Conservation (phyloP, 2,113 vertebrate species). For the Gnathonemus echidnorhynchus region DNA sequence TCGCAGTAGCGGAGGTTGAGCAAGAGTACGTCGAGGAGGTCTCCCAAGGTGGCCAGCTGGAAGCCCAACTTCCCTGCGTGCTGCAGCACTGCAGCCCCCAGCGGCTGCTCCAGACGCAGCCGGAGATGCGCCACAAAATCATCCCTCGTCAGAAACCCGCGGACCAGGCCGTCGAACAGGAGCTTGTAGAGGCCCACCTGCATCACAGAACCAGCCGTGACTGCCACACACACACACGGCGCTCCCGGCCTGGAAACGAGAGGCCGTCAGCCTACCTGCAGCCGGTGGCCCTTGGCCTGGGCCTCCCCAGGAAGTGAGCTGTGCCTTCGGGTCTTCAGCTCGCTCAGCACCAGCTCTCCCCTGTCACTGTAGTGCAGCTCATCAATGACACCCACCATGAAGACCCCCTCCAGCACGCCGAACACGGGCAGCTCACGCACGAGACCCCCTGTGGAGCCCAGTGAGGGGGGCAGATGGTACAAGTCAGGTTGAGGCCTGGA, state of each 20-base stretch:
- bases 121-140: constrained; percentile 45
- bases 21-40: constrained; percentile 55
- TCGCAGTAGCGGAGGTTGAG: constrained; percentile 50
- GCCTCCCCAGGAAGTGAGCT: constrained; percentile 34
- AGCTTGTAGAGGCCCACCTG: constrained; percentile 63
- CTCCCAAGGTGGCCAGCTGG: constrained; percentile 43
- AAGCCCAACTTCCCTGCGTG: constrained; percentile 45
- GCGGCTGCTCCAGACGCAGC: constrained; percentile 39
- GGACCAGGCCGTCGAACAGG: constrained; percentile 65
- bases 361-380: constrained; percentile 54
- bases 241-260: not conserved
- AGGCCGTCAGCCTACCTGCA: constrained; percentile 41
- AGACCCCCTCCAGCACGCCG: constrained; percentile 57
- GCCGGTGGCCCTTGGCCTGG: constrained; percentile 49
- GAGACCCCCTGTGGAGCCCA: constrained; percentile 35
- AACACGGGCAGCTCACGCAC: constrained; percentile 66
- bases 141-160: constrained; percentile 39
- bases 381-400: constrained; percentile 57
- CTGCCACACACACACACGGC: not conserved
- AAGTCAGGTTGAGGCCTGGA: not conserved
- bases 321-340: constrained; percentile 48
- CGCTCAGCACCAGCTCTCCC: constrained; percentile 50
- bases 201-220: not conserved
- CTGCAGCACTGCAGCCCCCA: constrained; percentile 47
- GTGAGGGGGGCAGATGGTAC: not conserved